A percentile compares a stretch with the other conserved stretches of the same genome.
Evolutionary conservation across 2,113 vertebrate species (phyloP).

Genomic region (Pristiophorus japonicus): DNA sequence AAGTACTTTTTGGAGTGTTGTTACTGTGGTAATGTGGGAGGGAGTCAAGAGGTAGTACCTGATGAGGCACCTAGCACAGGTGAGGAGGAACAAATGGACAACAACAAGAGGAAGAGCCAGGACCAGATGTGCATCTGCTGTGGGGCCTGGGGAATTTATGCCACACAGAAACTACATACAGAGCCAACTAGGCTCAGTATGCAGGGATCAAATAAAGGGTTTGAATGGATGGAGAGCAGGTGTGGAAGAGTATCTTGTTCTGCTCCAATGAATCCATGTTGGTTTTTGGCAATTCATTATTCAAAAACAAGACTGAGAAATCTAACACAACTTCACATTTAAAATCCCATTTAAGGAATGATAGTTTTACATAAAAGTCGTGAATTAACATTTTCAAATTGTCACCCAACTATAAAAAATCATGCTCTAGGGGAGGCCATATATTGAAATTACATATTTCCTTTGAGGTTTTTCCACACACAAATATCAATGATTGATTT

Average conservation of each 20-base stretch:
- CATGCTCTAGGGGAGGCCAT: not conserved
- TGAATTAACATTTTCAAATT: constrained; percentile 12
- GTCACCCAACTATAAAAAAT: not conserved
- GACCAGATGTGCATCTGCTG: not conserved
- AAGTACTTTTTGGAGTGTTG: too few relatives aligned
- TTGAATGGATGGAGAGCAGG: not conserved
- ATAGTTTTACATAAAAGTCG: not conserved
- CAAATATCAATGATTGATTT: not conserved
- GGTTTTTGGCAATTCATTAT: not conserved
- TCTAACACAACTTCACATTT: not conserved
- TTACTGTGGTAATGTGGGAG: too few relatives aligned
- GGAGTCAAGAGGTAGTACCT: not conserved
- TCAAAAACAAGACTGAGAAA: not conserved
- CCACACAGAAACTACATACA: not conserved
- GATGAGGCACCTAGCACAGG: not conserved
- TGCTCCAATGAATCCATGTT: too few relatives aligned
- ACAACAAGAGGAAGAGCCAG: not conserved
- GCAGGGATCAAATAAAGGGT: not conserved
- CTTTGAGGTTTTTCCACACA: not conserved
- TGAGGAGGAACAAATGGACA: not conserved
- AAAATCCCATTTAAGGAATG: not conserved
- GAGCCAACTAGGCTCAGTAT: not conserved
- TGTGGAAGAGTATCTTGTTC: not conserved
- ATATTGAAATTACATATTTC: constrained; percentile 5
- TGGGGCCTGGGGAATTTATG: not conserved